Conservation (phyloP, 2,797 vertebrate species). For the Lepilemur septentrionalis region DNA sequence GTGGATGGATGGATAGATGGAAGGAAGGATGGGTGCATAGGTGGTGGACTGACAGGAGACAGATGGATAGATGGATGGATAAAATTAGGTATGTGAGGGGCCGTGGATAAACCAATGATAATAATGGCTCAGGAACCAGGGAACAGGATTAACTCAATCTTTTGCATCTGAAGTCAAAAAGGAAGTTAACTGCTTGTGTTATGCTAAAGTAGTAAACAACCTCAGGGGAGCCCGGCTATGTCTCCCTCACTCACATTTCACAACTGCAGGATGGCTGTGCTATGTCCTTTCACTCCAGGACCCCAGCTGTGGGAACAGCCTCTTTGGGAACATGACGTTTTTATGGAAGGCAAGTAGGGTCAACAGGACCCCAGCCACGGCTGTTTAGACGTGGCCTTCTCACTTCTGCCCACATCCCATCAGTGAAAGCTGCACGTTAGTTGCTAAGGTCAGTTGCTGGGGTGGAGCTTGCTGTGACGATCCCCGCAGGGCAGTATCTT, state of each 20-base stretch:
- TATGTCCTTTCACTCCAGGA: neutral
- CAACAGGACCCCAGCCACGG: neutral
- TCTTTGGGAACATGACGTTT: too few relatives aligned
- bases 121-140: neutral
- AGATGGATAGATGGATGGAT: too few relatives aligned
- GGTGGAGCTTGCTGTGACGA: too few relatives aligned
- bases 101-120: neutral
- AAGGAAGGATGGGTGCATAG: too few relatives aligned
- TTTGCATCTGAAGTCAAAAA: neutral
- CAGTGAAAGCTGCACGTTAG: neutral
- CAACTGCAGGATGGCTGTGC: too few relatives aligned
- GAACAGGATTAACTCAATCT: neutral
- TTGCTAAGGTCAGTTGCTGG: neutral
- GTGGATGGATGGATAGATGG: too few relatives aligned
- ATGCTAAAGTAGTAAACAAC: neutral
- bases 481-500: neutral
- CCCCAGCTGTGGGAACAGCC: too few relatives aligned
- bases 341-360: neutral
- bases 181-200: neutral
- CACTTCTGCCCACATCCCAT: neutral
- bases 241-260: neutral
- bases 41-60: too few relatives aligned
- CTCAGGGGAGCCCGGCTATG: neutral
- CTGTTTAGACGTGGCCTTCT: neutral
- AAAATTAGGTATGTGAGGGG: neutral